Conservation (phyloP, 2,797 vertebrate genomes). For the Pseudochaenichthys georgianus region DNA sequence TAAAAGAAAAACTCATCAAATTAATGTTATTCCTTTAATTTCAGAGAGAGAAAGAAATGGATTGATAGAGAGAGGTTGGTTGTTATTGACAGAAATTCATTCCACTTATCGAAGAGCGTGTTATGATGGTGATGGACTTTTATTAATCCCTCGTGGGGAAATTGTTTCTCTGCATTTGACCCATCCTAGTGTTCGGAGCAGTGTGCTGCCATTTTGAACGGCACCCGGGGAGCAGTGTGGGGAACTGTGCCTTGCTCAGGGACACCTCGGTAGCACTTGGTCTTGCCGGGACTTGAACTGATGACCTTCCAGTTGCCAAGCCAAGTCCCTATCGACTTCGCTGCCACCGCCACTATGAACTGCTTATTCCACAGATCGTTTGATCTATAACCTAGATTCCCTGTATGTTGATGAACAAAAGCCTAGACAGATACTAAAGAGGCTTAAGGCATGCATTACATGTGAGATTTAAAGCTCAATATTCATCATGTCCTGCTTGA, state of each 20-base stretch:
- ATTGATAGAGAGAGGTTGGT: neutral
- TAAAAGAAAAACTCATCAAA: constrained; percentile 7
- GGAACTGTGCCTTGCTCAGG: no score
- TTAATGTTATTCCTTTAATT: constrained; percentile 30
- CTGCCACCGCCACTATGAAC: neutral
- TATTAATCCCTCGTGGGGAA: no score
- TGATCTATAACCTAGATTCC: constrained; percentile 70
- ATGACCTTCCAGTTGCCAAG: no score
- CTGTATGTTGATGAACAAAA: constrained; percentile 32
- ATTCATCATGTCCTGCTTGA: constrained; percentile 33
- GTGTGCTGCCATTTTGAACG: no score
- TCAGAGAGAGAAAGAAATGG: neutral
- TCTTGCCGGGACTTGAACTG: no score
- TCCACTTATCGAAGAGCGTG: constrained; percentile 59
- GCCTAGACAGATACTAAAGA: constrained; percentile 54
- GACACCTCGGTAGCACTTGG: no score
- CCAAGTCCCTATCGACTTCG: no score
- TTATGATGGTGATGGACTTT: constrained; percentile 31
- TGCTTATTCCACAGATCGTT: constrained; percentile 65
- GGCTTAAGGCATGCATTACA: constrained; percentile 62
- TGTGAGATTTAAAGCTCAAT: constrained; percentile 46
- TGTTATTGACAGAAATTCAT: constrained; percentile 59
- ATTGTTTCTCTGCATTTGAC: no score
- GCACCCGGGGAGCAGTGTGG: no score
- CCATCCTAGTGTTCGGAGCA: no score